phyloP scores from a whole-genome alignment of 2,797 vertebrate genomes.

The Garrulus glandarius region DNA sequence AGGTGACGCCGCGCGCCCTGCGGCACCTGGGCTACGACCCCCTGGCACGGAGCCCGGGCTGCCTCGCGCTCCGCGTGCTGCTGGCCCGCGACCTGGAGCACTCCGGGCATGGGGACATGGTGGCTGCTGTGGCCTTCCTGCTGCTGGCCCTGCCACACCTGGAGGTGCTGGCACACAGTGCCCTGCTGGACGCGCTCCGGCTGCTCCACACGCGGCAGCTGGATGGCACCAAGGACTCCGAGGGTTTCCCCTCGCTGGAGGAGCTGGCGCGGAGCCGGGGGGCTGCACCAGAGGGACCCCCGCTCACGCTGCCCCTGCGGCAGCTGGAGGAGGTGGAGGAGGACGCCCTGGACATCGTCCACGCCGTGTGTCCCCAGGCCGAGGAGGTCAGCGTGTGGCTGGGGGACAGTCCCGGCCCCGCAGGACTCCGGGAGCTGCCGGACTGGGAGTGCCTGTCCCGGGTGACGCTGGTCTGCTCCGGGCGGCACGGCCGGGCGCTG shows the following conservation, averaged over 20 bases:
- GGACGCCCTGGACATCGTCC: constrained; percentile 58
- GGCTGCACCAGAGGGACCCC: accelerated
- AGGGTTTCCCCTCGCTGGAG: constrained; percentile 68
- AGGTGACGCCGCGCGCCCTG: constrained; percentile 71
- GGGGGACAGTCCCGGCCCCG: neutral
- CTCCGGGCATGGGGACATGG: neutral
- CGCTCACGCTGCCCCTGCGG: neutral
- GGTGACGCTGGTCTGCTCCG: constrained; percentile 70
- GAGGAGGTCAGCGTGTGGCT: constrained; percentile 60
- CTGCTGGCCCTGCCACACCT: constrained; percentile 79
- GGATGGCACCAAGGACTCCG: neutral
- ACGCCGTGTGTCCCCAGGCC: constrained; percentile 68
- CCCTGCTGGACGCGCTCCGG: constrained; percentile 65
- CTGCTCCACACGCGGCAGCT: constrained; percentile 66
- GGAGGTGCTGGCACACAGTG: constrained; percentile 70
- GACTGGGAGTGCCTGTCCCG: constrained; percentile 70
- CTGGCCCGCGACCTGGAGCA: constrained; percentile 75
- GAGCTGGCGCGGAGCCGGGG: constrained; percentile 59
- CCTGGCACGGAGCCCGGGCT: neutral
- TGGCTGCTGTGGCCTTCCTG: constrained; percentile 69
- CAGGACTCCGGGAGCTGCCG: constrained; percentile 23
- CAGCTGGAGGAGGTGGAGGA: constrained; percentile 66
- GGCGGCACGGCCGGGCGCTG: constrained; percentile 25
- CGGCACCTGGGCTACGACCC: constrained; percentile 70
- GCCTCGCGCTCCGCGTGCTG: constrained; percentile 65